phyloP scores from a whole-genome alignment of 2,113 vertebrate genomes.

The Argyrosomus japonicus region DNA sequence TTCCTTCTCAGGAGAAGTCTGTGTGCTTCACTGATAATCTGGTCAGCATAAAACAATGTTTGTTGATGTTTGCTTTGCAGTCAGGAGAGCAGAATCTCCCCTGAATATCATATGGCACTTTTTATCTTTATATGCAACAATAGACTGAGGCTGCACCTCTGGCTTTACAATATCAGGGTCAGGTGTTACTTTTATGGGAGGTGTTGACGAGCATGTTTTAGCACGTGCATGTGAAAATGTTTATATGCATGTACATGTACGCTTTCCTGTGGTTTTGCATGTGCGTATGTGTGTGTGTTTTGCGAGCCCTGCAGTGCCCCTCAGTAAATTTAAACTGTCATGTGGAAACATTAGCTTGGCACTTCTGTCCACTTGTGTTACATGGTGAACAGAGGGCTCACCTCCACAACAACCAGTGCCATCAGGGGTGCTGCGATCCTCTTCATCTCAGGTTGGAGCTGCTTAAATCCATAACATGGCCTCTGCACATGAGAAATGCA shows the following conservation, averaged over 20 bases:
- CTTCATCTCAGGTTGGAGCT: conserved; percentile 38
- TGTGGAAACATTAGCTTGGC: conserved; percentile 78
- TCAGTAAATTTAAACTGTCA: conserved; percentile 74
- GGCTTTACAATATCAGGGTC: conserved; percentile 47
- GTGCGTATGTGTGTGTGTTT: conserved; percentile 20
- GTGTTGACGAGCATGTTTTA: conserved; percentile 27
- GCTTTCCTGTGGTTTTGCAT: conserved; percentile 5
- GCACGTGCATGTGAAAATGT: conserved; percentile 1
- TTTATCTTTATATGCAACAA: conserved; percentile 54
- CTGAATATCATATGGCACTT: conserved; percentile 60
- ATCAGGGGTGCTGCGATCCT: conserved; percentile 28
- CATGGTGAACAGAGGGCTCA: conserved; percentile 71
- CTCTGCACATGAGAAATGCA: conserved; percentile 33
- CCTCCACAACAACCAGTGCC: conserved; percentile 45
- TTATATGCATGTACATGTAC: conserved; percentile 1
- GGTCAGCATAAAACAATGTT: conserved; percentile 36
- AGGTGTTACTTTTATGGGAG: conserved; percentile 22
- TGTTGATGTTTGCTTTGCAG: conserved; percentile 68
- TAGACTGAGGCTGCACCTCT: conserved; percentile 43
- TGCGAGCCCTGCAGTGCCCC: conserved; percentile 44
- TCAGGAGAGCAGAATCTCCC: conserved; percentile 28
- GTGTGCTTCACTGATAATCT: conserved; percentile 36
- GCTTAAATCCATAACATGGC: conserved; percentile 43
- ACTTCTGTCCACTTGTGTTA: conserved; percentile 78
- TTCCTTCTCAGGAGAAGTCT: conserved; percentile 8